Evolutionary conservation across 2,888 invertebrate genomes (phyloP).

Genomic region (Spilosoma lubricipeda): DNA sequence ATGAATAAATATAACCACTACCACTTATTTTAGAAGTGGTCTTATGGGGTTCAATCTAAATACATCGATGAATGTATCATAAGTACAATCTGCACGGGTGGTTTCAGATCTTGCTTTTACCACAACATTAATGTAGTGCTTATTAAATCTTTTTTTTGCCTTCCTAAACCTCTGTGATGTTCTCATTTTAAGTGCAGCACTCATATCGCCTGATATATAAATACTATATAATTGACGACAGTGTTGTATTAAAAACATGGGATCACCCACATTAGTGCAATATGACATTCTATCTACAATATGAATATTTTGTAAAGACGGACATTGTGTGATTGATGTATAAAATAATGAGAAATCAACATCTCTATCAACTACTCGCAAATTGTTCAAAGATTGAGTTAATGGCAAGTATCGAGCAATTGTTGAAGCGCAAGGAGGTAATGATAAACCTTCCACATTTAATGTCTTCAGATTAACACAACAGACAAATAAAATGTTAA

Average conservation of each 20-base stretch:
- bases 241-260: constrained; percentile 60
- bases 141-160: constrained; percentile 55
- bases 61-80: constrained; percentile 65
- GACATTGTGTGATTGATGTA: constrained; percentile 65
- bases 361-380: constrained; percentile 65
- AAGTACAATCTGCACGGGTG: constrained; percentile 1
- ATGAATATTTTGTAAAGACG: constrained; percentile 70
- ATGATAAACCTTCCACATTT: constrained; percentile 57
- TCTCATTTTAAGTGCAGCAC: constrained; percentile 46
- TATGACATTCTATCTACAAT: constrained; percentile 57
- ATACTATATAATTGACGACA: constrained; percentile 70
- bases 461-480: constrained; percentile 69
- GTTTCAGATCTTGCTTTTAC: background rate
- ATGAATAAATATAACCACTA: background rate
- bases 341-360: constrained; percentile 68
- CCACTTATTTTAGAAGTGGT: constrained; percentile 31
- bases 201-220: constrained; percentile 59
- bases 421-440: constrained; percentile 53
- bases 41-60: constrained; percentile 69
- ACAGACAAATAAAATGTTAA: constrained; percentile 66
- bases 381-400: constrained; percentile 66
- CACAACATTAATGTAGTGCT: constrained; percentile 10
- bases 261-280: constrained; percentile 57
- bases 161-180: constrained; percentile 58
- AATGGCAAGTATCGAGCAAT: constrained; percentile 61